Percentiles rank a stretch among this genome's conserved stretches.
Conservation (phyloP, 1,140 invertebrate species). For the Steinernema feltiae region DNA sequence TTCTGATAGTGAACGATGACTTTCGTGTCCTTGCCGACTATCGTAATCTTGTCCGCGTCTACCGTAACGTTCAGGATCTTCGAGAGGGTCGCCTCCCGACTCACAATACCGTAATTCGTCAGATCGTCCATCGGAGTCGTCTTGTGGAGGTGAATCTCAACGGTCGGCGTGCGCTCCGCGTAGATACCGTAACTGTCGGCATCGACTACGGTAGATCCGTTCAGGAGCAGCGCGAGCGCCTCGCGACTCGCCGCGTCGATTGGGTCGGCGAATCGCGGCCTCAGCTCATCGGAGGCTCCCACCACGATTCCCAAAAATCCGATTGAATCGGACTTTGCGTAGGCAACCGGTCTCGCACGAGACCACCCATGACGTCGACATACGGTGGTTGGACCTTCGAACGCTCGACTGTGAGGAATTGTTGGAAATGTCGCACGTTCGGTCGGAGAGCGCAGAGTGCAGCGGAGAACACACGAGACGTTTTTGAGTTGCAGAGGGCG, state of each 20-base stretch:
- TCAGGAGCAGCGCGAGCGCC: constrained; percentile 9
- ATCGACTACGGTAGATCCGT: not conserved
- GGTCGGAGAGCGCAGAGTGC: not conserved
- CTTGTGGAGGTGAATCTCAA: constrained; percentile 6
- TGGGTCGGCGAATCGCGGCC: constrained; percentile 3
- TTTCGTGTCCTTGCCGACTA: not conserved
- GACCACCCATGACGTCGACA: not conserved
- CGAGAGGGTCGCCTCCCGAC: not conserved
- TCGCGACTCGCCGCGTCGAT: not conserved
- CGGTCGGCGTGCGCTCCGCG: not conserved
- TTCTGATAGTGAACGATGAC: constrained; percentile 9
- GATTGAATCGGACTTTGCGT: constrained; percentile 9
- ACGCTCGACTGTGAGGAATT: not conserved
- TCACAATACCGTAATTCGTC: constrained; percentile 13
- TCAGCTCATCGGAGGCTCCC: not conserved
- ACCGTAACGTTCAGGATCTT: constrained; percentile 3
- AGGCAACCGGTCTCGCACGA: not conserved
- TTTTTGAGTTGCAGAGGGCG: not conserved
- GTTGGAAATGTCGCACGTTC: constrained; percentile 11
- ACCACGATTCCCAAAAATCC: constrained; percentile 1
- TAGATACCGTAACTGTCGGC: not conserved
- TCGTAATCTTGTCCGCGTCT: not conserved
- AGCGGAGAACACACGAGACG: not conserved
- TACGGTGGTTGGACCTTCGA: not conserved
- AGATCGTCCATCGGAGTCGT: not conserved